Percentiles rank a stretch among this genome's conserved stretches.
These are phyloP conservation scores for Mus pahari DNA, from an alignment of 2,113 vertebrate genomes.

Conservation along the genomic window DNA sequence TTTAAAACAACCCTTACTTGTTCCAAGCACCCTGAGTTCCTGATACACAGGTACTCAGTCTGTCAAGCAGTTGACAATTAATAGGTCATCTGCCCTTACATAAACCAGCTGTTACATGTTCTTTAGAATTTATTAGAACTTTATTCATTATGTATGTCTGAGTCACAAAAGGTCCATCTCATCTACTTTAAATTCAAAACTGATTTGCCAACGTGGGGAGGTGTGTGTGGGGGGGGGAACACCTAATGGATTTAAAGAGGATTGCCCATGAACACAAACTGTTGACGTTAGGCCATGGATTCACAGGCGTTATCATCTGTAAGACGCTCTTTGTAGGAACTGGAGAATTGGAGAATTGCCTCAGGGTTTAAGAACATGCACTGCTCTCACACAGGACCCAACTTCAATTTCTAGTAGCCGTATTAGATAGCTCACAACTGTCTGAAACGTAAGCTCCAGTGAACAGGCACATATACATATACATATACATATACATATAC, in stretches of 20 bases:
- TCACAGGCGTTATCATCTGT: neutral
- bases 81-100: neutral
- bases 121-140: conserved; percentile 35
- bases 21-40: conserved; percentile 39
- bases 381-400: neutral
- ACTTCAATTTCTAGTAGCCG: neutral
- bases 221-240: too few relatives aligned
- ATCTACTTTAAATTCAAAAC: conserved; percentile 54
- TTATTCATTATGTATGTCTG: neutral
- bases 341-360: neutral
- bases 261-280: neutral
- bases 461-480: too few relatives aligned
- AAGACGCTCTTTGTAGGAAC: neutral
- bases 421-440: neutral
- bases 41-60: neutral
- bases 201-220: conserved; percentile 26
- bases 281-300: neutral
- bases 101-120: conserved; percentile 49
- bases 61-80: conserved; percentile 45
- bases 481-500: too few relatives aligned
- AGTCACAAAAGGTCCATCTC: conserved; percentile 59
- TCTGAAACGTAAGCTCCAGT: neutral
- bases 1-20: neutral
- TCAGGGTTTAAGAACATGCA: neutral
- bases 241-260: conserved; percentile 10